Evolutionary conservation across 2,888 invertebrate species (phyloP), one percentile per base, ranked within the genome.

Genomic region (Yponomeuta sedellus): DNA sequence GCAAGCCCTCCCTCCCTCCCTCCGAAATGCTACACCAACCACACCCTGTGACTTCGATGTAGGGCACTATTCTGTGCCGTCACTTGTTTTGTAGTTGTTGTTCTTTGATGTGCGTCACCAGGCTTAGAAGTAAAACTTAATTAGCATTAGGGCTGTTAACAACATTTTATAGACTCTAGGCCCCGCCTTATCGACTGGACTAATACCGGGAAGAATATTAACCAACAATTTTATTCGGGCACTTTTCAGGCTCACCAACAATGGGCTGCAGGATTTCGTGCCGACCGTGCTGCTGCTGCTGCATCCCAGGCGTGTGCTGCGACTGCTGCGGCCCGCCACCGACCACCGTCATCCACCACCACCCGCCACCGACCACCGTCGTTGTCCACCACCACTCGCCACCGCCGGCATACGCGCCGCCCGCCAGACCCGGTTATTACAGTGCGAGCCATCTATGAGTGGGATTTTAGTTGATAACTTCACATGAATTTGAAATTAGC

Each of bases 211-310:
- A 25, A 25, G 25, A 25, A 25, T 2, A 25, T 25, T 25, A 25
- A 25, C 25, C 5, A 25, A 25, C 1, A 25, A 20, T 58, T 16
- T 34, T 20, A 4, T 63, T 8, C 40, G 19, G 28, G 40, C 25
- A 39, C 34, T 66, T 84, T 86, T 66, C 84, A 86, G 85, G 10
- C 20, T 63, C 12, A 52, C 44, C 44, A 10, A 40, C n/a, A 69
- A 90, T 90, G 90, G 89, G 90, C 74, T 88, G 88, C 74, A 82
- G 83, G 73, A 73, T 88, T 68, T 88, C 87, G 34, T 85, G 84
- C 70, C 86, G 88, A 68, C 86, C 88, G 1, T 88, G 87, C 69
- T 88, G 88, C 72, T 88, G 89, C 70, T 89, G 90, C 75, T 89
- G 88, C 71, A 80, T 86, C 63, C 88, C 88, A 4, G 82, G 88